Base-by-base conservation (phyloP, 2,888 invertebrate species). In the Oscheius sp. region DNA sequence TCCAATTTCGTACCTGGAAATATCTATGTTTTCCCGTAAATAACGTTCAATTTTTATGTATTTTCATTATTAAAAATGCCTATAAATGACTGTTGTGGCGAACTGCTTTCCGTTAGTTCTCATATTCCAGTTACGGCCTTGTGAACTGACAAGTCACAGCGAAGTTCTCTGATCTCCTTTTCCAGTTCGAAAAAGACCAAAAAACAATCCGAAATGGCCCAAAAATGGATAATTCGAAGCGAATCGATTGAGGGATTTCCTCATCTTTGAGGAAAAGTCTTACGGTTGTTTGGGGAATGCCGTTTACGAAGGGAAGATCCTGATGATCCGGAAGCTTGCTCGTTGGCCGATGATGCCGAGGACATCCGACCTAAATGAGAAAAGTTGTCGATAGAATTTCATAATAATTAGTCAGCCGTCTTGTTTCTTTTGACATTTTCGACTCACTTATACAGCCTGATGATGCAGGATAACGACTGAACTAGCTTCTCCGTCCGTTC, bases 281-380 rank as follows among this genome's bases (percentile, higher is more conserved):
- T 23, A 61, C 52, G 35, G 49, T n/a, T 7, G 21, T 12, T 63
- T 6, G 71, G 71, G 18, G 70, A 70, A 13, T 70, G 70, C n/a
- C 71, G 49, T 53, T 71, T 71, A 13, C 71, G 29, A 29, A 35
- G 35, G 9, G 71, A 71, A 1, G 71, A 61, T 13, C 18, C 41
- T 41, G 71, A 35, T 18, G 27, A 21, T 52, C 58, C 66, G 16
- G 27, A n/a, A 52, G 25, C 49, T 27, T 25, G 59, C 49, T 59
- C 56, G 49, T 13, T 71, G 29, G 59, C 18, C 45, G 52, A 43
- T 18, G 71, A 63, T 29, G 53, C 13, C 5, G 71, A 46, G 63
- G 71, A 71, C 71, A 71, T 71, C 49, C 61, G 61, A 71, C 52
- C 71, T 71, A 21, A 35, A 71, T 49, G 7, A 46, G 25, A 43